Conservation (phyloP, 1,140 invertebrate species). For the Subanguina moxae region DNA sequence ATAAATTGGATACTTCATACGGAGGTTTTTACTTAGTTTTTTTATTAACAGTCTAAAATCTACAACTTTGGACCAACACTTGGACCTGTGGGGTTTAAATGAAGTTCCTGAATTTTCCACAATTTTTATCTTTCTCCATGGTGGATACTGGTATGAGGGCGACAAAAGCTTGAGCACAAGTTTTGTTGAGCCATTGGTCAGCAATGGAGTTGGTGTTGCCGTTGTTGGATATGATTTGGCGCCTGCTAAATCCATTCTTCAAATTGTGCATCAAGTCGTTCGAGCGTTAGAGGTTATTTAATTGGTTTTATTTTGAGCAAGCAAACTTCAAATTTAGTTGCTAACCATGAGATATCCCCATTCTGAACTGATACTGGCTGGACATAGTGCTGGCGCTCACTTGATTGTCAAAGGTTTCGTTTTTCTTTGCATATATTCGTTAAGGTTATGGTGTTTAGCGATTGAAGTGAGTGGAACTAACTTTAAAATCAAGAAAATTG, state of each 20-base stretch:
- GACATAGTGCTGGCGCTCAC: slow-evolving; percentile 5
- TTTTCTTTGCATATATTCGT: too few species aligned
- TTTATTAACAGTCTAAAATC: not conserved
- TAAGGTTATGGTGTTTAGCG: too few species aligned
- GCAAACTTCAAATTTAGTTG: not conserved
- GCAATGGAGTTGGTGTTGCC: not conserved
- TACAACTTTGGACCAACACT: not conserved
- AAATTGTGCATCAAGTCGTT: slow-evolving; percentile 3
- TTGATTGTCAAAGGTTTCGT: slow-evolving; percentile 8
- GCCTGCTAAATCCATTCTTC: not conserved
- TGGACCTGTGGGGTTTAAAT: slow-evolving; percentile 2
- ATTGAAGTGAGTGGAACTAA: not conserved
- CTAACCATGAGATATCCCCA: not conserved
- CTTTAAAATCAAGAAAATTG: not conserved
- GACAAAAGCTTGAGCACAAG: slow-evolving; percentile 4
- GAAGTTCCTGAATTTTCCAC: not conserved
- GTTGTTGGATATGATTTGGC: slow-evolving; percentile 13
- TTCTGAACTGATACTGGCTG: not conserved
- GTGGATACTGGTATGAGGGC: slow-evolving; percentile 7
- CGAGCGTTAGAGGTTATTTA: not conserved
- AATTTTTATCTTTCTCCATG: slow-evolving; percentile 1
- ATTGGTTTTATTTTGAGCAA: too few species aligned
- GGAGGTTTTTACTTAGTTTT: not conserved
- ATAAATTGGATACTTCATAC: slow-evolving; percentile 4
- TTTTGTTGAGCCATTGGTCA: not conserved